phyloP scores from a whole-genome alignment of 1,140 invertebrate species.

The Stenopsyche tienmushanensis region DNA sequence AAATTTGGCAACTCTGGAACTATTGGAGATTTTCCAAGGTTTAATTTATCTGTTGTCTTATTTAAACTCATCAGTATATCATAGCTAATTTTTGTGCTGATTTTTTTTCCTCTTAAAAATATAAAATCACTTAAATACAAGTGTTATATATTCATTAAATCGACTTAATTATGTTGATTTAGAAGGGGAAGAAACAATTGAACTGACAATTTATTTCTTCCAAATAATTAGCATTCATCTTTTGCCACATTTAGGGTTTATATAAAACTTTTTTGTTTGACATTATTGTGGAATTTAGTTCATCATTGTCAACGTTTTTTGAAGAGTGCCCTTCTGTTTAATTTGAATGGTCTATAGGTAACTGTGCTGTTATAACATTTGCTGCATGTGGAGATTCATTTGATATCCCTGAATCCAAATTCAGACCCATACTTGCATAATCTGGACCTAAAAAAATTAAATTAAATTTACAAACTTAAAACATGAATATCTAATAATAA shows the following conservation, averaged over 20 bases:
- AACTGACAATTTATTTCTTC: slow-evolving; percentile 76
- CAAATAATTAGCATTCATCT: slow-evolving; percentile 81
- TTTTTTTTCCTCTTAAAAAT: slow-evolving; percentile 90
- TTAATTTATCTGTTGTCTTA: slow-evolving; percentile 11
- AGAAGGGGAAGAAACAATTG: slow-evolving; percentile 10
- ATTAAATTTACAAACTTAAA: no score
- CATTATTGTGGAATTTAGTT: slow-evolving; percentile 87
- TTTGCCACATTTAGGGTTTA: slow-evolving; percentile 83
- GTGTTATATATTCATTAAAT: slow-evolving; percentile 14
- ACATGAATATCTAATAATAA: no score
- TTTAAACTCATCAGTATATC: slow-evolving; percentile 88
- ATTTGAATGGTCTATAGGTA: slow-evolving; percentile 43
- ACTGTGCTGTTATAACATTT: slow-evolving; percentile 38
- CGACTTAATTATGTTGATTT: no score
- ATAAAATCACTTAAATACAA: no score
- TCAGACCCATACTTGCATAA: slow-evolving; percentile 36
- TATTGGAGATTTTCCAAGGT: not conserved
- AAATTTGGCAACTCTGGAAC: slow-evolving; percentile 26
- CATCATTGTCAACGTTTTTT: slow-evolving; percentile 82
- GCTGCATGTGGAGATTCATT: not conserved
- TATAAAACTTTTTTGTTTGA: slow-evolving; percentile 73
- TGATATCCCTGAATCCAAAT: not conserved
- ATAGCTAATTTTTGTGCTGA: slow-evolving; percentile 97
- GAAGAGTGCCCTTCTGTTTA: slow-evolving; percentile 71
- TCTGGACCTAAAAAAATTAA: slow-evolving; percentile 33